These are phyloP conservation scores for Oxytorus armatus DNA, from an alignment of 2,888 invertebrate species.

Conservation along the genomic window DNA sequence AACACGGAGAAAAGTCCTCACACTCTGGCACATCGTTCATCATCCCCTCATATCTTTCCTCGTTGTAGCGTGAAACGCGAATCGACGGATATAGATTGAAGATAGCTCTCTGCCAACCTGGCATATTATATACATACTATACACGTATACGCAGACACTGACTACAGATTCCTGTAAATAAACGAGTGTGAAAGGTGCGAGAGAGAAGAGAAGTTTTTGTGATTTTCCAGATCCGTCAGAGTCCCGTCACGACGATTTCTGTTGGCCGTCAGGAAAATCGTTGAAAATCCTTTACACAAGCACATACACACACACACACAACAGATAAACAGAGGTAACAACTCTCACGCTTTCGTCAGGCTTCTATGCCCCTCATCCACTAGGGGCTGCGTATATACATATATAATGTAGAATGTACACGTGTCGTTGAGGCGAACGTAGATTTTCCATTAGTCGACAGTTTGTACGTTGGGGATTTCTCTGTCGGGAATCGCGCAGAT, in stretches of 20 bases:
- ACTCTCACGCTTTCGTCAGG: neutral
- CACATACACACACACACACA: neutral
- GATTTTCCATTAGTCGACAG: conserved; percentile 64
- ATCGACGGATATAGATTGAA: conserved; percentile 50
- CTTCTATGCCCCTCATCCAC: conserved; percentile 11
- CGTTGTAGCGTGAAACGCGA: conserved; percentile 59
- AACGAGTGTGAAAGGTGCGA: neutral
- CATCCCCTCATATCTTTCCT: conserved; percentile 58
- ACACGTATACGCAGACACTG: neutral
- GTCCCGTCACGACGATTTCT: conserved; percentile 34
- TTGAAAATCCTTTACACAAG: conserved; percentile 23
- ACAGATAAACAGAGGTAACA: neutral
- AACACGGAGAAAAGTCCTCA: no score
- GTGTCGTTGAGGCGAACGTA: conserved; percentile 53
- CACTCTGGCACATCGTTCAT: conserved; percentile 49
- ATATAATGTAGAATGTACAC: conserved; percentile 34
- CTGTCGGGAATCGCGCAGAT: conserved; percentile 46
- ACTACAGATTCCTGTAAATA: neutral
- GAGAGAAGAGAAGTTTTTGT: conserved; percentile 10
- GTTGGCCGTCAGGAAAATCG: conserved; percentile 32
- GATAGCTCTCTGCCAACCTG: conserved; percentile 19
- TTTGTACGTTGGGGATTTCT: conserved; percentile 48
- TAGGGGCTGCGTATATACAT: conserved; percentile 1
- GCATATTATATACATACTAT: neutral
- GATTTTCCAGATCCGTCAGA: conserved; percentile 35